Percentiles rank a stretch among this genome's conserved stretches.
These are phyloP conservation scores for Microtus montanus DNA, from an alignment of 2,113 vertebrate genomes.

Conservation along the genomic window DNA sequence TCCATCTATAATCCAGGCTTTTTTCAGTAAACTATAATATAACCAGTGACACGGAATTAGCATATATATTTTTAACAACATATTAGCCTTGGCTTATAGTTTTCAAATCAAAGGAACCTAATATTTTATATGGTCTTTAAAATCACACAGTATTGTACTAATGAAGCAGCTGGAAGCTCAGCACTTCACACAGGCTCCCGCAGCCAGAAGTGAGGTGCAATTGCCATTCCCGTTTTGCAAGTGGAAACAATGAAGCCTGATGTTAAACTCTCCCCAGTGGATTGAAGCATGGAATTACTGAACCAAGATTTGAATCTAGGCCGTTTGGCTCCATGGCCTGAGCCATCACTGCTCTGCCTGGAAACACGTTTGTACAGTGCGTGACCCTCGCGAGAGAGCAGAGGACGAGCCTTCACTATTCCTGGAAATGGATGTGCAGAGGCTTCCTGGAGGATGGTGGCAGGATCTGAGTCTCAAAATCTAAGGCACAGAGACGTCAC, in stretches of 20 bases:
- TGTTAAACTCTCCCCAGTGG: not conserved
- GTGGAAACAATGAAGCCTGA: conserved; percentile 6
- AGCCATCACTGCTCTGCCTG: conserved; percentile 19
- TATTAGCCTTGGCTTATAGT: conserved; percentile 20
- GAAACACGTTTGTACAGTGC: conserved; percentile 39
- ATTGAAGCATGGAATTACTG: not conserved
- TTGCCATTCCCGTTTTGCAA: not conserved
- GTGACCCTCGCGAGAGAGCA: not conserved
- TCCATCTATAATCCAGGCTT: not conserved
- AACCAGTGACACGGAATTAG: not conserved
- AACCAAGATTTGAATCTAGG: conserved; percentile 39
- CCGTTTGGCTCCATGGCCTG: not conserved
- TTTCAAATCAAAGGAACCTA: conserved; percentile 44
- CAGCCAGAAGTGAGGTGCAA: not conserved
- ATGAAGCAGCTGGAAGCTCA: not conserved
- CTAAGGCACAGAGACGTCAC: conserved; percentile 48
- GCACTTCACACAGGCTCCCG: not conserved
- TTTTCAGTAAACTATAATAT: conserved; percentile 5
- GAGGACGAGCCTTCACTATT: conserved; percentile 18
- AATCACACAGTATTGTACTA: not conserved
- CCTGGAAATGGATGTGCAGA: conserved; percentile 53
- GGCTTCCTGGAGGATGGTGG: conserved; percentile 34
- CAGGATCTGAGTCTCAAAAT: conserved; percentile 30
- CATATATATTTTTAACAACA: not conserved
- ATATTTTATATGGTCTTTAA: not conserved